phyloP scores from a whole-genome alignment of 35 echinoderm and acorn worm species.

The Chiridota heheva region DNA sequence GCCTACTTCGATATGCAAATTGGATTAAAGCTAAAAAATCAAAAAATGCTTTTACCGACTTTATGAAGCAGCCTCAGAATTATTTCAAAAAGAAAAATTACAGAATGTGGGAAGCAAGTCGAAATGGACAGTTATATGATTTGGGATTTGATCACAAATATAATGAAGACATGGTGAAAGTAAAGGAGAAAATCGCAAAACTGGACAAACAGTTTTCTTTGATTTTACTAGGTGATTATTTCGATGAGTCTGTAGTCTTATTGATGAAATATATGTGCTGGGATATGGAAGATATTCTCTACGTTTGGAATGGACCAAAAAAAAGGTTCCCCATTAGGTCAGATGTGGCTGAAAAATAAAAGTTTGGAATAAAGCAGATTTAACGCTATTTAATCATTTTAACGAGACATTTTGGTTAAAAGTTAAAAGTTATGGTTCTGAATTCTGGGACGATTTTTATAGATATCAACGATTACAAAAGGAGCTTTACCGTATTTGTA shows the following conservation, averaged over 20 bases:
- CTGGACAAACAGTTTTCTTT: constrained; percentile 66
- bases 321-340: constrained; percentile 16
- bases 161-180: constrained; percentile 17
- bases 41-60: constrained; percentile 47
- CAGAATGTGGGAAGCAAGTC: constrained; percentile 36
- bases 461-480: too few species aligned
- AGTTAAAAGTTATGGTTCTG: constrained; percentile 23
- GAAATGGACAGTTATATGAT: constrained; percentile 77
- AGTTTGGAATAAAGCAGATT: constrained; percentile 50
- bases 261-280: constrained; percentile 59
- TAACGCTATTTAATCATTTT: constrained; percentile 46
- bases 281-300: constrained; percentile 63
- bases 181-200: constrained; percentile 41
- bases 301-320: constrained; percentile 33
- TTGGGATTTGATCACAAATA: constrained; percentile 56
- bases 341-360: constrained; percentile 5
- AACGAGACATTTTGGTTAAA: constrained; percentile 64
- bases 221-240: constrained; percentile 67
- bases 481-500: too few species aligned
- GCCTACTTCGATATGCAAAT: constrained; percentile 36
- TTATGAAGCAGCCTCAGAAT: constrained; percentile 58
- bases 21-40: background rate
- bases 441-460: too few species aligned
- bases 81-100: constrained; percentile 38
- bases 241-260: constrained; percentile 71